phyloP scores from a whole-genome alignment of 2,888 invertebrate genomes.

The Palloptera scutellata region DNA sequence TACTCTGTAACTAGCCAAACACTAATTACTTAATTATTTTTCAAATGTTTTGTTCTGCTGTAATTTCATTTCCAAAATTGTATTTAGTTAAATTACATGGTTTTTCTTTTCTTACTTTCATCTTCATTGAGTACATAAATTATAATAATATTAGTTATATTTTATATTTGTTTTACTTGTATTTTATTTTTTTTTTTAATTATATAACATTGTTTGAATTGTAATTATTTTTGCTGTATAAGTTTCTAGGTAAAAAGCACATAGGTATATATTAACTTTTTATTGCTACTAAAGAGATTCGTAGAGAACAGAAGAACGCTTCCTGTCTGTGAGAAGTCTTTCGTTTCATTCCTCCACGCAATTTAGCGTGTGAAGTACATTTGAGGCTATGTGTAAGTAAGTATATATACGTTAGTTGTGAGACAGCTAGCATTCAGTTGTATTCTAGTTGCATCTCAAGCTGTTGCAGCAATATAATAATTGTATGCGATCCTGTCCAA shows the following conservation, averaged over 20 bases:
- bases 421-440: no score
- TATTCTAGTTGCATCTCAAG: no score
- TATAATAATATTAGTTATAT: conserved; percentile 21
- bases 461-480: no score
- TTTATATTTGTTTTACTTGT: conserved; percentile 11
- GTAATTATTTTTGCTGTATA: conserved; percentile 1
- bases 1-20: neutral
- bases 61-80: conserved; percentile 8
- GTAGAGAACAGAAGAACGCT: no score
- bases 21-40: neutral
- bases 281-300: no score
- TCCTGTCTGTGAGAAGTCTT: no score
- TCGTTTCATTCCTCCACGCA: no score
- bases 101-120: conserved; percentile 6
- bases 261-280: conserved; percentile 15
- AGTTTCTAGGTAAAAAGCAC: conserved; percentile 27
- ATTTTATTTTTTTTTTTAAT: conserved; percentile 13
- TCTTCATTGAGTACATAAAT: conserved; percentile 17
- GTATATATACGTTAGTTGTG: no score
- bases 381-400: no score
- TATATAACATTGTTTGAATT: conserved; percentile 16
- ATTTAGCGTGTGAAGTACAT: no score
- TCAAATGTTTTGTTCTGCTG: neutral
- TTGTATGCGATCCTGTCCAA: no score
- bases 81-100: neutral